These are phyloP conservation scores for Setipinna tenuifilis DNA, from an alignment of 2,797 vertebrate genomes.

Conservation along the genomic window DNA sequence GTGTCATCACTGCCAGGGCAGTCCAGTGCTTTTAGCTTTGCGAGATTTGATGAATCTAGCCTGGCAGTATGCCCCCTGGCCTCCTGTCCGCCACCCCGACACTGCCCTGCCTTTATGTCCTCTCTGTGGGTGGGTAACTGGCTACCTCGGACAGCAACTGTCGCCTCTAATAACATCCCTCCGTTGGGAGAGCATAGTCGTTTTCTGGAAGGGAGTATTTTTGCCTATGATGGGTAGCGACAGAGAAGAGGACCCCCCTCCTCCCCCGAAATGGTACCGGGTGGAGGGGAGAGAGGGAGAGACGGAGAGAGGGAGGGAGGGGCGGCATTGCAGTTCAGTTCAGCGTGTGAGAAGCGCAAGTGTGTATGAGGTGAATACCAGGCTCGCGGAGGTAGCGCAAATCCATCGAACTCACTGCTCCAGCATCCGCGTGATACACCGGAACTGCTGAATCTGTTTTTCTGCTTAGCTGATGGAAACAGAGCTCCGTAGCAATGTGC, in stretches of 20 bases:
- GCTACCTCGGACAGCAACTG: not conserved
- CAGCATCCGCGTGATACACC: not conserved
- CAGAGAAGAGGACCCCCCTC: slow-evolving; percentile 19
- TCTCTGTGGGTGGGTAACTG: not conserved
- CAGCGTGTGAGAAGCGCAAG: slow-evolving; percentile 30
- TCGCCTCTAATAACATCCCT: not conserved
- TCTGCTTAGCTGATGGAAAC: slow-evolving; percentile 71
- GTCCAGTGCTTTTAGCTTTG: not conserved
- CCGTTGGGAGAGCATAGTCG: not conserved
- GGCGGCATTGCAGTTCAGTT: slow-evolving; percentile 49
- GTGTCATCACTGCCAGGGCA: not conserved
- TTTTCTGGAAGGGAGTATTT: slow-evolving; percentile 35
- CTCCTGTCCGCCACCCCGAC: not conserved
- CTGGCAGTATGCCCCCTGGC: not conserved
- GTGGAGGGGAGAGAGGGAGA: not conserved
- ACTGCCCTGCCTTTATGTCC: not conserved
- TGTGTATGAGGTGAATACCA: slow-evolving; percentile 1
- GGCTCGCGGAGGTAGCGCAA: not conserved
- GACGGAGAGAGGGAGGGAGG: slow-evolving; percentile 34
- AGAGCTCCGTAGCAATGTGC: slow-evolving; percentile 72
- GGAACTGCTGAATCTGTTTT: slow-evolving; percentile 13
- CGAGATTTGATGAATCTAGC: not conserved
- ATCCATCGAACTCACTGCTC: not conserved
- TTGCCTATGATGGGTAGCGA: slow-evolving; percentile 21
- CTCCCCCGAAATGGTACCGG: slow-evolving; percentile 31